Percentiles rank a stretch among this genome's conserved stretches.
These are phyloP conservation scores for Nibea albiflora DNA, from an alignment of 2,113 vertebrate genomes.

Conservation along the genomic window DNA sequence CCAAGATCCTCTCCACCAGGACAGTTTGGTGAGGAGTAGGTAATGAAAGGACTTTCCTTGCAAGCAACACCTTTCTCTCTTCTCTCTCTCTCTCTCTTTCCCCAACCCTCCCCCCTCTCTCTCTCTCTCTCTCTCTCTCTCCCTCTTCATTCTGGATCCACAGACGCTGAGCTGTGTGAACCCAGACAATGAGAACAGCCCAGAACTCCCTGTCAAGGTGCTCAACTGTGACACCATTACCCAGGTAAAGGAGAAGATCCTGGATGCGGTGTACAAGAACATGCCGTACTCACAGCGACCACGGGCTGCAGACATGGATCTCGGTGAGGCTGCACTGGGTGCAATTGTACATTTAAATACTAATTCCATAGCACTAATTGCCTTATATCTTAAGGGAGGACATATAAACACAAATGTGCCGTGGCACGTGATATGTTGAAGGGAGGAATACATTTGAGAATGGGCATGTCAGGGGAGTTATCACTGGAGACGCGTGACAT, in stretches of 20 bases:
- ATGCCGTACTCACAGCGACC: constrained; percentile 93
- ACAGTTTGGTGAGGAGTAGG: constrained; percentile 65
- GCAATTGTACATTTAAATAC: not conserved
- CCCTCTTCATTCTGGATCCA: constrained; percentile 41
- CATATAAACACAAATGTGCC: not conserved
- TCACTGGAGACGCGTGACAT: constrained; percentile 27
- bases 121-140: not conserved
- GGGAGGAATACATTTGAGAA: constrained; percentile 6
- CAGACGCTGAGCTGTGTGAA: constrained; percentile 96
- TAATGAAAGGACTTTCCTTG: constrained; percentile 69
- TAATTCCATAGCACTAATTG: not conserved
- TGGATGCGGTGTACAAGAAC: constrained; percentile 93
- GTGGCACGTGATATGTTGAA: constrained; percentile 2
- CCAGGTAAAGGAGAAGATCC: constrained; percentile 96
- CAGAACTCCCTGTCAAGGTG: constrained; percentile 94
- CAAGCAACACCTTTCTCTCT: constrained; percentile 61
- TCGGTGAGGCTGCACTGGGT: constrained; percentile 82
- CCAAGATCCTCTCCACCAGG: constrained; percentile 65
- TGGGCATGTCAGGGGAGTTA: constrained; percentile 15
- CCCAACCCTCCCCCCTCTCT: not conserved
- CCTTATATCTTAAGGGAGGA: not conserved
- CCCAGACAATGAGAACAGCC: constrained; percentile 95
- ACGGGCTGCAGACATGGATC: constrained; percentile 91
- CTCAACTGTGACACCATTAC: constrained; percentile 96
- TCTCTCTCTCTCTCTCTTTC: constrained; percentile 32